A percentile compares a stretch with the other conserved stretches of the same genome.
Evolutionary conservation across 1,140 invertebrate genomes (phyloP).

Genomic region (Meteorus sp.): DNA sequence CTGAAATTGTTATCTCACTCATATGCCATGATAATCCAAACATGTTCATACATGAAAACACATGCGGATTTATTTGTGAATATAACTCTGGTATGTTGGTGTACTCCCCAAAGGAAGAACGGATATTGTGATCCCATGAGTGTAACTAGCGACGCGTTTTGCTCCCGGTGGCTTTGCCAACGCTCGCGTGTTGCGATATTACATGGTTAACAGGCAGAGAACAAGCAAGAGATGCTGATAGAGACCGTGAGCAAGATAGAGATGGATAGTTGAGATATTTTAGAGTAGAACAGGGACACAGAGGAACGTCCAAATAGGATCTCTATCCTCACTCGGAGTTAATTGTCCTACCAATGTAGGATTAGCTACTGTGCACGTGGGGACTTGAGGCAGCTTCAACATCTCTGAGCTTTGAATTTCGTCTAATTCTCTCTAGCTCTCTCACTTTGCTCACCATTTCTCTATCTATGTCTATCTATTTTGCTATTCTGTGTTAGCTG

Average conservation of each 20-base stretch:
- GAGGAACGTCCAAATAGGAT: constrained; percentile 33
- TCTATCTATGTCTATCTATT: no score
- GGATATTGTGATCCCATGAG: constrained; percentile 19
- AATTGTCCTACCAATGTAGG: constrained; percentile 48
- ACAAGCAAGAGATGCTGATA: not conserved
- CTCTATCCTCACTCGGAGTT: constrained; percentile 38
- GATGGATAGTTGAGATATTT: not conserved
- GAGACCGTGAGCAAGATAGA: not conserved
- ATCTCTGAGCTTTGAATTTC: no score
- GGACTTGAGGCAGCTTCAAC: constrained; percentile 24
- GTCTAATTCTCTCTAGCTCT: no score
- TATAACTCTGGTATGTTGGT: no score
- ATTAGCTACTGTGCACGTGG: constrained; percentile 36
- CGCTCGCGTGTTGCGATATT: constrained; percentile 6
- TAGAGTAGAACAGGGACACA: constrained; percentile 6
- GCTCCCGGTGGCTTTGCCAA: not conserved
- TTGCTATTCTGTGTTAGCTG: no score
- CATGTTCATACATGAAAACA: not conserved
- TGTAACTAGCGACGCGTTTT: constrained; percentile 16
- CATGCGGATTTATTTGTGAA: no score
- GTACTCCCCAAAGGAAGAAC: not conserved
- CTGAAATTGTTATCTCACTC: no score
- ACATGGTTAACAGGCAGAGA: not conserved
- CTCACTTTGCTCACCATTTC: no score
- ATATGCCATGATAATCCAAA: no score